Evolutionary conservation across 1,140 invertebrate genomes (phyloP).

Genomic region (Adelges cooleyi): DNA sequence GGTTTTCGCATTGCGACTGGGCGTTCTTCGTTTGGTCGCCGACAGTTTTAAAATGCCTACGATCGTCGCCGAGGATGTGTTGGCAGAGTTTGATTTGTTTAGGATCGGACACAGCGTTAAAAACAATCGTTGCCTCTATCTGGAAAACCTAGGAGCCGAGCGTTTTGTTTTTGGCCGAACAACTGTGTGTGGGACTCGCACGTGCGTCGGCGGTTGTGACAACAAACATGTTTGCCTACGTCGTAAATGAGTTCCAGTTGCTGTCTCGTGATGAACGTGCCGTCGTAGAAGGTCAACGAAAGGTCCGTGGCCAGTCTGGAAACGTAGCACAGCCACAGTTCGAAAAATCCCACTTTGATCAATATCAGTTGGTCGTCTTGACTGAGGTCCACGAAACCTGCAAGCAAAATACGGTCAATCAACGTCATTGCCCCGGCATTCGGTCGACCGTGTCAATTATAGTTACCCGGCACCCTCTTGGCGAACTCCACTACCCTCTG

Average conservation of each 20-base stretch:
- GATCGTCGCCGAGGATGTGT: no score
- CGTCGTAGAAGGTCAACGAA: constrained; percentile 83
- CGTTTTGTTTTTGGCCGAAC: no score
- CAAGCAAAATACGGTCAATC: constrained; percentile 6
- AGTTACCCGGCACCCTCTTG: constrained; percentile 66
- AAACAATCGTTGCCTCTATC: no score
- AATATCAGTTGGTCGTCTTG: constrained; percentile 90
- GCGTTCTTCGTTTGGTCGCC: no score
- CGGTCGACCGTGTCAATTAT: not conserved
- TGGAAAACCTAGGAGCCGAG: no score
- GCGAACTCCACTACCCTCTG: constrained; percentile 89
- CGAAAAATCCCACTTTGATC: constrained; percentile 92
- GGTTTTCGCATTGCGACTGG: no score
- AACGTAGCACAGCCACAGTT: constrained; percentile 85
- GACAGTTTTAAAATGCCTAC: no score
- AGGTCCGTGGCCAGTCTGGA: constrained; percentile 68
- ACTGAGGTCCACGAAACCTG: constrained; percentile 66
- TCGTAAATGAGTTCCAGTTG: constrained; percentile 89
- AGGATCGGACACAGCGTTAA: no score
- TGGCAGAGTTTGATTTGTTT: no score
- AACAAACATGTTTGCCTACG: constrained; percentile 47
- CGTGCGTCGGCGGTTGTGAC: no score
- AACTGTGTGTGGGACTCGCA: no score
- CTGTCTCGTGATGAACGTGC: constrained; percentile 67
- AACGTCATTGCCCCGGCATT: not conserved